phyloP scores from a whole-genome alignment of 2,113 vertebrate genomes.

The Bungarus multicinctus region DNA sequence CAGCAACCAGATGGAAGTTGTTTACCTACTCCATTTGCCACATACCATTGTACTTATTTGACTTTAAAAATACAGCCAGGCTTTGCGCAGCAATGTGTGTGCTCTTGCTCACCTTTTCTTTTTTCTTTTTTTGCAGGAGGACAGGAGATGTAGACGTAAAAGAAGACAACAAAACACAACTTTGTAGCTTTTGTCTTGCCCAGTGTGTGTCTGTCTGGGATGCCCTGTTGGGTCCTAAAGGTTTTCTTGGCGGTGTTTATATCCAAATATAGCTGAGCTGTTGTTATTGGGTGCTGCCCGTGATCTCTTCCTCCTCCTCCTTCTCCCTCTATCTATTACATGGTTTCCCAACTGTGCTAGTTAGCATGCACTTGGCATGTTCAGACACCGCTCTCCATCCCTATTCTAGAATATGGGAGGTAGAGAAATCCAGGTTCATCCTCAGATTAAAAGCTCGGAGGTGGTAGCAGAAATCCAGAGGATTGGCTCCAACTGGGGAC shows the following conservation, averaged over 20 bases:
- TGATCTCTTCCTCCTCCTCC: neutral
- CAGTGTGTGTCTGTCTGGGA: conserved; percentile 55
- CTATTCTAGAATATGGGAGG: neutral
- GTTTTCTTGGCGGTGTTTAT: neutral
- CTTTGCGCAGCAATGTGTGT: conserved; percentile 57
- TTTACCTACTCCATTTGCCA: conserved; percentile 87
- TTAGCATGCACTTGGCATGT: neutral
- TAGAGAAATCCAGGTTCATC: neutral
- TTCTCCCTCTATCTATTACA: neutral
- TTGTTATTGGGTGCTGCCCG: neutral
- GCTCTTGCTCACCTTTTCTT: neutral
- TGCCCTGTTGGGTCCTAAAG: neutral
- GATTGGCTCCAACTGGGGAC: neutral
- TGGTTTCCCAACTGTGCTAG: neutral
- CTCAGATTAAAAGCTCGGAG: neutral
- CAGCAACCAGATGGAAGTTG: conserved; percentile 84
- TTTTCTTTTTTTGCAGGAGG: neutral
- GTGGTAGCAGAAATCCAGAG: neutral
- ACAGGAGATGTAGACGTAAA: too few species aligned
- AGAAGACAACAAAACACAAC: conserved; percentile 45
- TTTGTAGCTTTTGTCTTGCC: conserved; percentile 72
- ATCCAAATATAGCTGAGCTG: neutral
- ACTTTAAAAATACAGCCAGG: conserved; percentile 75
- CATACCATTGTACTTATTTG: conserved; percentile 85
- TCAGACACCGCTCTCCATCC: neutral